Evolutionary conservation across 1,140 invertebrate species (phyloP).

Genomic region (Drosophila parvula): DNA sequence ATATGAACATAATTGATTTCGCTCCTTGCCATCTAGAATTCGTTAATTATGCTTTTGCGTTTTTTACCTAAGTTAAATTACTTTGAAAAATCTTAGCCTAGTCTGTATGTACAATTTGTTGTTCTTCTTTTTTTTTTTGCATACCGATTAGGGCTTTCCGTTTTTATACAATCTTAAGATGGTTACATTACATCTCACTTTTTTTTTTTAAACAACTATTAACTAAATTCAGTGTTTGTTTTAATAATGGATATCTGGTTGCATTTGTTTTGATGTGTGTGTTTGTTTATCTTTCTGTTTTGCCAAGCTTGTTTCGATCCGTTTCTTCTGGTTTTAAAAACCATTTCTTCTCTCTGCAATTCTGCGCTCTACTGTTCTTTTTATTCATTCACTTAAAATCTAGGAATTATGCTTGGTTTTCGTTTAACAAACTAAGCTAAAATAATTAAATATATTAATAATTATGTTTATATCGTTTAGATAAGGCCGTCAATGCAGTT

Average conservation of each 20-base stretch:
- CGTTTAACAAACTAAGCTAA: conserved; percentile 80
- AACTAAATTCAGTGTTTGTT: conserved; percentile 67
- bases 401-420: conserved; percentile 69
- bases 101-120: conserved; percentile 49
- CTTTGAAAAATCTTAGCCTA: conserved; percentile 51
- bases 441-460: conserved; percentile 69
- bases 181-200: conserved; percentile 46
- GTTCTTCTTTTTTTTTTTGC: conserved; percentile 4
- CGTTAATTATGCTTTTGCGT: conserved; percentile 66
- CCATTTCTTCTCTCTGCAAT: conserved; percentile 45
- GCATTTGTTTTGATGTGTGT: conserved; percentile 22
- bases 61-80: conserved; percentile 56
- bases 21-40: conserved; percentile 48
- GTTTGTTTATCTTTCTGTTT: conserved; percentile 20
- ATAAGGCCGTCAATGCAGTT: conserved; percentile 81
- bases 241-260: conserved; percentile 49
- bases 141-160: conserved; percentile 17
- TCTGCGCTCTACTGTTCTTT: conserved; percentile 12
- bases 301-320: conserved; percentile 30
- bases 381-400: conserved; percentile 42
- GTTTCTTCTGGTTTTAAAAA: conserved; percentile 65
- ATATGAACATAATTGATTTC: conserved; percentile 49
- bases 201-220: conserved; percentile 65
- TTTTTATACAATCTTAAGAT: conserved; percentile 28
- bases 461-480: conserved; percentile 75